Percentiles rank a stretch among this genome's conserved stretches.
phyloP scores from a whole-genome alignment of 2,797 vertebrate genomes.

The Cryptoprocta ferox region DNA sequence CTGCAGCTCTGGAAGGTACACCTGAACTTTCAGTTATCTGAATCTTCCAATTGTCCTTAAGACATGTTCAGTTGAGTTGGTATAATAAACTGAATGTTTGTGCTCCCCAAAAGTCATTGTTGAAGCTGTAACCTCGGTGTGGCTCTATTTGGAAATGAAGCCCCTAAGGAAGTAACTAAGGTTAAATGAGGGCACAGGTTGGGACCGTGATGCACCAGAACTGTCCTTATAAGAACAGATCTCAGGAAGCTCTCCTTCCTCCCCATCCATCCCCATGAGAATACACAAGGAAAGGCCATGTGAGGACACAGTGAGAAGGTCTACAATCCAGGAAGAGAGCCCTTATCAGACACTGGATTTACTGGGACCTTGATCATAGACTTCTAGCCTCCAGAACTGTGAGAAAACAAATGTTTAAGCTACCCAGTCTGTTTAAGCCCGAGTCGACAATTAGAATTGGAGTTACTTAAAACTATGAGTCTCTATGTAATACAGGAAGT shows the following conservation, averaged over 20 bases:
- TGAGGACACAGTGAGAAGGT: background rate
- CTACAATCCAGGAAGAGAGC: background rate
- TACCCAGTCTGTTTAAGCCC: background rate
- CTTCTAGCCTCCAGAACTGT: background rate
- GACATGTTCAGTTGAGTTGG: background rate
- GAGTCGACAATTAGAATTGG: background rate
- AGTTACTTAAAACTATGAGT: background rate
- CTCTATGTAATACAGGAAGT: background rate
- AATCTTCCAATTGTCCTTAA: background rate
- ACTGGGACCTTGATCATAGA: background rate
- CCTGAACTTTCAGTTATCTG: background rate
- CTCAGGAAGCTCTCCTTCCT: background rate
- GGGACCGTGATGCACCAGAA: background rate
- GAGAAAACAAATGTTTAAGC: background rate
- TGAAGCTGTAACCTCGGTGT: background rate
- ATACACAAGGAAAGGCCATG: background rate
- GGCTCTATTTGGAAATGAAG: background rate
- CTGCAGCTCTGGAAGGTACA: background rate
- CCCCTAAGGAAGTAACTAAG: background rate
- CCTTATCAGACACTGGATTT: background rate
- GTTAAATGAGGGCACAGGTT: background rate
- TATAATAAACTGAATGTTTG: background rate
- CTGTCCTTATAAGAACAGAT: background rate
- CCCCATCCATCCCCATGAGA: background rate
- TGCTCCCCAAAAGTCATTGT: background rate